Conservation (phyloP, 2,888 invertebrate species). For the Drosophila sordidula region DNA sequence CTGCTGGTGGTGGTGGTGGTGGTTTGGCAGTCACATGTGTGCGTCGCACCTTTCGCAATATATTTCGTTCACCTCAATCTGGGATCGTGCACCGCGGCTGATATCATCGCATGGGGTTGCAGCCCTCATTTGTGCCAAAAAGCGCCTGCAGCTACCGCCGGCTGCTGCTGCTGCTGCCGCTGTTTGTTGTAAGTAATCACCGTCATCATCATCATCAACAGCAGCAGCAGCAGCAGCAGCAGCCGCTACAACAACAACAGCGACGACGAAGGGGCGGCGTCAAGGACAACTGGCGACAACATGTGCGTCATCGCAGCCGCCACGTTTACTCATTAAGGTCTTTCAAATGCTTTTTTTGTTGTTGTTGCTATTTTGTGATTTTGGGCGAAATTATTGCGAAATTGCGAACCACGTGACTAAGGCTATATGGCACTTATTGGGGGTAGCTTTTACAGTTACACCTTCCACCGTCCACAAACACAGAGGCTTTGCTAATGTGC, state of each 20-base stretch:
- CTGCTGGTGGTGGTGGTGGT: slow-evolving; percentile 58
- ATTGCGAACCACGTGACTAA: slow-evolving; percentile 58
- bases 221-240: slow-evolving; percentile 58
- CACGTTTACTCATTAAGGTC: slow-evolving; percentile 78
- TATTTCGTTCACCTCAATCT: slow-evolving; percentile 72
- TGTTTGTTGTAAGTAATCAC: slow-evolving; percentile 73
- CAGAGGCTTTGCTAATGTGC: slow-evolving; percentile 17
- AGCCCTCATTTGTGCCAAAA: slow-evolving; percentile 73
- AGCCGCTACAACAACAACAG: slow-evolving; percentile 7
- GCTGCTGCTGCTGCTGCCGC: slow-evolving; percentile 56
- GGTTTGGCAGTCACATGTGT: slow-evolving; percentile 77
- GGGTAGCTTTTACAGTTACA: slow-evolving; percentile 72
- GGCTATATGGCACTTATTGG: slow-evolving; percentile 35
- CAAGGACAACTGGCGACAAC: slow-evolving; percentile 80
- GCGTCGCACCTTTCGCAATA: slow-evolving; percentile 70
- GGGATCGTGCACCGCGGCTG: slow-evolving; percentile 64
- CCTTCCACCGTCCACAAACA: slow-evolving; percentile 42
- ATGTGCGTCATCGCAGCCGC: slow-evolving; percentile 71
- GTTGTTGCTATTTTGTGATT: slow-evolving; percentile 48
- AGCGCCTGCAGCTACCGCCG: slow-evolving; percentile 71
- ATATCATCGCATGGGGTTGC: slow-evolving; percentile 76
- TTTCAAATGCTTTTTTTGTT: slow-evolving; percentile 33
- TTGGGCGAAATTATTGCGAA: slow-evolving; percentile 69
- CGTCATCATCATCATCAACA: slow-evolving; percentile 79
- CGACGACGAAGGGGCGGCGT: slow-evolving; percentile 23